A percentile compares a stretch with the other conserved stretches of the same genome.
Evolutionary conservation across 2,888 invertebrate species (phyloP).

Genomic region (Synergus umbraculus): DNA sequence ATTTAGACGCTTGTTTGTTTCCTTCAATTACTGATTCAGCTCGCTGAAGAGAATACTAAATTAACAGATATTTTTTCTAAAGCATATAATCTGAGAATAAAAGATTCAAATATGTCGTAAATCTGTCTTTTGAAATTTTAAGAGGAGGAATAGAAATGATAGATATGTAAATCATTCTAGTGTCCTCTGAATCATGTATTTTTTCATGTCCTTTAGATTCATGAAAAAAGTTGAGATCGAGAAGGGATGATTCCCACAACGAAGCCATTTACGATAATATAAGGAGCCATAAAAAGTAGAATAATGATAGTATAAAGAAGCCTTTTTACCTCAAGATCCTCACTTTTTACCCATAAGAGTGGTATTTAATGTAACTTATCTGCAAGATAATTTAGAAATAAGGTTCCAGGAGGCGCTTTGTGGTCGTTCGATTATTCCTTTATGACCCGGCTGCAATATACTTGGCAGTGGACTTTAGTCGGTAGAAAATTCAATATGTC

Average conservation of each 20-base stretch:
- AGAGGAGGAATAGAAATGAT: slow-evolving; percentile 10
- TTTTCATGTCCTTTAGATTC: background rate
- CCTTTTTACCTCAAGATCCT: background rate
- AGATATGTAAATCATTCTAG: slow-evolving; percentile 15
- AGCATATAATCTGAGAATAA: slow-evolving; percentile 23
- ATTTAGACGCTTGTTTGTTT: slow-evolving; percentile 32
- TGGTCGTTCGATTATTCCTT: slow-evolving; percentile 22
- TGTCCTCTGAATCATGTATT: slow-evolving; percentile 16
- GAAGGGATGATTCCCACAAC: background rate
- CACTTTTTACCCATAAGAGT: slow-evolving; percentile 17
- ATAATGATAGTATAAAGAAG: slow-evolving; percentile 12
- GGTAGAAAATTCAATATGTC: slow-evolving; percentile 35
- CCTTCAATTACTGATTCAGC: slow-evolving; percentile 28
- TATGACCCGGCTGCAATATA: slow-evolving; percentile 14
- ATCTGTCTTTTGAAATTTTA: slow-evolving; percentile 26
- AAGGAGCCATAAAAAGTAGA: slow-evolving; percentile 7
- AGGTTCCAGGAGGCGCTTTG: slow-evolving; percentile 15
- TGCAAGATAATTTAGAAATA: slow-evolving; percentile 34
- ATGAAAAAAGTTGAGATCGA: no score
- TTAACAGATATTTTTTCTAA: slow-evolving; percentile 9
- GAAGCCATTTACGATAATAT: background rate
- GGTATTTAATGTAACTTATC: slow-evolving; percentile 33
- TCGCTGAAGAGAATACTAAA: slow-evolving; percentile 8
- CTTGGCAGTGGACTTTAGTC: slow-evolving; percentile 24
- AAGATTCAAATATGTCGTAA: slow-evolving; percentile 37